These are phyloP conservation scores for Hermetia illucens DNA, from an alignment of 1,140 invertebrate species.

Conservation along the genomic window DNA sequence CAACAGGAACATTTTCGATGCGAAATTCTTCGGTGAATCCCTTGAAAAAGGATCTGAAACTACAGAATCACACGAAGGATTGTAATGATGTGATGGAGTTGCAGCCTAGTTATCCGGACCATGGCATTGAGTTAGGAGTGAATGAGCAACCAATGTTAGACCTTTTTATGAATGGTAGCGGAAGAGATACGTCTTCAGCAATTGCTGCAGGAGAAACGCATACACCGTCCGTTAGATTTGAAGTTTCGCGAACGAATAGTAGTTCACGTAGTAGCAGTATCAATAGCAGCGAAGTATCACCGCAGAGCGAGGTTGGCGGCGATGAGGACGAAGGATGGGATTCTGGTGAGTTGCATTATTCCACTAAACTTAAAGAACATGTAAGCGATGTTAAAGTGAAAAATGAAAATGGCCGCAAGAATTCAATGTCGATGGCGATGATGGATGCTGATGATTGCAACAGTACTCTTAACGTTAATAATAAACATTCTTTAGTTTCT, in stretches of 20 bases:
- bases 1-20: no score
- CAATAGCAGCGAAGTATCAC: constrained; percentile 36
- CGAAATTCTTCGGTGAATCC: no score
- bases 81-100: background rate
- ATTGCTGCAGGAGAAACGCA: constrained; percentile 7
- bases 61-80: background rate
- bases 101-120: no score
- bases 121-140: no score
- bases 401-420: background rate
- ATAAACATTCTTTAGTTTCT: background rate
- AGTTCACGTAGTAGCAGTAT: constrained; percentile 18
- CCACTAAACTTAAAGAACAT: background rate
- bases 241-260: constrained; percentile 34
- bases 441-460: background rate
- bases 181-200: constrained; percentile 1
- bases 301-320: no score
- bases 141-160: background rate
- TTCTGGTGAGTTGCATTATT: constrained; percentile 44
- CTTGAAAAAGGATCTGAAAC: background rate
- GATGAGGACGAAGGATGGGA: constrained; percentile 53
- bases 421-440: background rate
- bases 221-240: constrained; percentile 29
- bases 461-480: background rate
- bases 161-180: background rate
- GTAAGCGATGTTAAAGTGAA: background rate